Base-by-base conservation (phyloP, 2,797 vertebrate species). In the Clamator glandarius region DNA sequence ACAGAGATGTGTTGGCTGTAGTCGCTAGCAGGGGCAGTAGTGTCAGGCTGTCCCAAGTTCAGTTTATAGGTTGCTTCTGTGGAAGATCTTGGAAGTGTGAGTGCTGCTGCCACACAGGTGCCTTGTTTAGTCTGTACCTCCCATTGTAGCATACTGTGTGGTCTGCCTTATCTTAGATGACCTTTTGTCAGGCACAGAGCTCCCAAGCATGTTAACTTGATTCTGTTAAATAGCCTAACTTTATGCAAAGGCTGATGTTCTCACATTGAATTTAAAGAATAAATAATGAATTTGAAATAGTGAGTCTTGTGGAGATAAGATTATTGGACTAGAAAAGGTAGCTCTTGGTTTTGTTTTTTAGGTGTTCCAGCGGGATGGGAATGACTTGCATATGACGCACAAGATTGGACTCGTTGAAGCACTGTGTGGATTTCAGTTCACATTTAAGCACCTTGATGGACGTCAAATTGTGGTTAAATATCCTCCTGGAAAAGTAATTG, bases 391-490 rank as follows among this genome's bases (percentile, higher is more conserved):
- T 93, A 99, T 99, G 98, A 99, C 98, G 42, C 98, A 99, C 95
- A 99, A 99, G 97, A 99, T 99, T 21, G 99, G 99, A 72, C 98
- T 99, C 55, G 99, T 99, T 90, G 99, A 99, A 98, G 99, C 99
- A 81, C 98, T 99, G 66, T 99, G 99, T 95, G 99, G 99, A 80
- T 99, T 99, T 98, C 99, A 99, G 98, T 99, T 99, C 94, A 99
- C 98, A 69, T 98, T 99, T 96, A 99, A 99, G 96, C 99, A 99
- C 97, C 98, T 99, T 92, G 99, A 99, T 77, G 98, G 97, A 33
- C 98, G 99, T 96, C 99, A 99, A 95, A 99, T 99, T 84, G 98
- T 99, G 91, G 99, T 99, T 78, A 99, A 99, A 97, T 99, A 99
- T 33, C 99, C 99, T 48, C 98, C 99, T 91, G 99, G 99, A 90